phyloP scores from a whole-genome alignment of 2,888 invertebrate species.

The Dione vanillae region DNA sequence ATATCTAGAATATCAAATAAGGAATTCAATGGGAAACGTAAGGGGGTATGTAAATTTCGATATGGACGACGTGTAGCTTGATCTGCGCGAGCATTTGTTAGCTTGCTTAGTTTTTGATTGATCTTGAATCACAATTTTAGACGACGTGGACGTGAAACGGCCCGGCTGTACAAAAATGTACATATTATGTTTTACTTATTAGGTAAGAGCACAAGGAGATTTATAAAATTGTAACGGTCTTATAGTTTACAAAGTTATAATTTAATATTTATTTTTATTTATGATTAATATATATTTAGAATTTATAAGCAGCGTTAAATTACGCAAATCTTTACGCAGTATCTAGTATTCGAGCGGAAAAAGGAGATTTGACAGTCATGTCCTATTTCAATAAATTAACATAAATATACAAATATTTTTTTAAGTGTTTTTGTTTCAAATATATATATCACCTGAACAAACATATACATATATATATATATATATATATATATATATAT shows the following conservation, averaged over 20 bases:
- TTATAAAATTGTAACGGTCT: too few relatives aligned
- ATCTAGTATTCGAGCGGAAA: too few relatives aligned
- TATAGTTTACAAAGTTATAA: too few relatives aligned
- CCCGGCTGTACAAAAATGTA: slow-evolving; percentile 29
- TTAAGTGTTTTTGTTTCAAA: neutral
- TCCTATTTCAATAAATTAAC: neutral
- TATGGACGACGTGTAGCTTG: slow-evolving; percentile 37
- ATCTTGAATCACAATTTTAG: slow-evolving; percentile 47
- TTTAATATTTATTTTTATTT: too few relatives aligned
- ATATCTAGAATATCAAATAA: slow-evolving; percentile 41
- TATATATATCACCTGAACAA: neutral
- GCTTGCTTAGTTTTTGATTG: slow-evolving; percentile 42
- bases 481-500: neutral
- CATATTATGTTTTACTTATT: neutral
- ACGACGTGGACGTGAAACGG: slow-evolving; percentile 42
- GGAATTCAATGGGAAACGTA: slow-evolving; percentile 43
- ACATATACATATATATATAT: neutral
- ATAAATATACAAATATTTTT: too few relatives aligned
- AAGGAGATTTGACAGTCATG: too few relatives aligned
- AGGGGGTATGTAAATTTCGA: slow-evolving; percentile 44
- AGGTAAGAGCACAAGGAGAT: neutral
- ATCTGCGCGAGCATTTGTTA: slow-evolving; percentile 34
- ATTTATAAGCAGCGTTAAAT: too few relatives aligned
- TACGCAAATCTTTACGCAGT: too few relatives aligned
- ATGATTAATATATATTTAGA: too few relatives aligned